Percentiles rank a stretch among this genome's conserved stretches.
Conservation (phyloP, 1,140 invertebrate species). For the Patella vulgata region DNA sequence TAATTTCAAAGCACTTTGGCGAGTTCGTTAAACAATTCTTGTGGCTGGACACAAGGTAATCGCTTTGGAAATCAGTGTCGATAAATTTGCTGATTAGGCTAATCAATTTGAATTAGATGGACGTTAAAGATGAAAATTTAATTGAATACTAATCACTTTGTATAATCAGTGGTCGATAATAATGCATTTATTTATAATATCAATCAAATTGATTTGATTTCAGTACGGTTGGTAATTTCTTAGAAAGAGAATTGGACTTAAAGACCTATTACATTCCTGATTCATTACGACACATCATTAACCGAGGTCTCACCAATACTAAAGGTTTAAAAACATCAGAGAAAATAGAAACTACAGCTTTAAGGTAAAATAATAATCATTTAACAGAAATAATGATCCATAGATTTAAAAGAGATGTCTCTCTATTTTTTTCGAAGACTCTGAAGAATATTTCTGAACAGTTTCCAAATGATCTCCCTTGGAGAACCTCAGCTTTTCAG, state of each 20-base stretch:
- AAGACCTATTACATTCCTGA: slow-evolving; percentile 19
- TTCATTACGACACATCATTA: slow-evolving; percentile 29
- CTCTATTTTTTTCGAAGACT: neutral
- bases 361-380: slow-evolving; percentile 19
- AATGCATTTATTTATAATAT: no score
- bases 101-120: no score
- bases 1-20: no score
- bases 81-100: no score
- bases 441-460: neutral
- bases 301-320: slow-evolving; percentile 28
- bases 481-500: neutral
- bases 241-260: slow-evolving; percentile 30
- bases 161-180: no score
- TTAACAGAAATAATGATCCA: neutral
- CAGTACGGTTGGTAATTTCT: slow-evolving; percentile 20
- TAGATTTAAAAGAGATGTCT: neutral
- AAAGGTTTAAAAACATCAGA: slow-evolving; percentile 15
- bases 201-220: no score
- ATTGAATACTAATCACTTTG: no score
- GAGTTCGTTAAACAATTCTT: no score
- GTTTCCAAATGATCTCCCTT: neutral
- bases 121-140: no score
- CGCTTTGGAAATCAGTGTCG: no score
- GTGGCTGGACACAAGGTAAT: no score
- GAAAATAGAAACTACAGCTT: slow-evolving; percentile 18